These are phyloP conservation scores for Argyrosomus japonicus DNA, from an alignment of 2,113 vertebrate species.

Conservation along the genomic window DNA sequence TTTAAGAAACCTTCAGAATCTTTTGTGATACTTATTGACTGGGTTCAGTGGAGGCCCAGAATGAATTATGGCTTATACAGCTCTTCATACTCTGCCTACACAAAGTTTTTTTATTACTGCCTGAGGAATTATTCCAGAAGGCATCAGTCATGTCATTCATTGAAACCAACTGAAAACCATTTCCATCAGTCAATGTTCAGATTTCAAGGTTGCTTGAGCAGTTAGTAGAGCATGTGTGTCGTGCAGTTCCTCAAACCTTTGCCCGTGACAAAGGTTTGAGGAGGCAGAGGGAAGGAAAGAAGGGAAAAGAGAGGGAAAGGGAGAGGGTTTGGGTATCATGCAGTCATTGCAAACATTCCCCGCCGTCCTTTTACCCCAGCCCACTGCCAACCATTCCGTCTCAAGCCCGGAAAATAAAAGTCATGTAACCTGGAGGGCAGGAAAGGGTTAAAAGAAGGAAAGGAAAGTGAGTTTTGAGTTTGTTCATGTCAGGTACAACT, in stretches of 20 bases:
- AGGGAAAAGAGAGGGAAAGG: not conserved
- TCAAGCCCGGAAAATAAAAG: not conserved
- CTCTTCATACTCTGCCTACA: not conserved
- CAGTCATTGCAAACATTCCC: slow-evolving; percentile 66
- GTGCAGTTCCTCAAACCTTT: slow-evolving; percentile 38
- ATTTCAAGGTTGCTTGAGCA: slow-evolving; percentile 21
- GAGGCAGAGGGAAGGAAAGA: not conserved
- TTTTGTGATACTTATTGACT: not conserved
- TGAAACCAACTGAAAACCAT: not conserved
- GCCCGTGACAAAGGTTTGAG: not conserved
- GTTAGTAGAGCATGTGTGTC: slow-evolving; percentile 48
- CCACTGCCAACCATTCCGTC: not conserved
- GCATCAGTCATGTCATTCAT: not conserved
- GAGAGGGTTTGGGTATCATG: slow-evolving; percentile 49
- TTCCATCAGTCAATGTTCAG: not conserved
- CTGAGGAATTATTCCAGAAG: not conserved
- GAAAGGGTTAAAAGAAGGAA: not conserved
- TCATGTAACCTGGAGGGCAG: not conserved
- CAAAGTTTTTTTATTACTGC: not conserved
- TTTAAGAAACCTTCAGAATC: not conserved
- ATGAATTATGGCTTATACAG: not conserved
- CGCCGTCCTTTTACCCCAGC: not conserved
- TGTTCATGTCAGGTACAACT: not conserved
- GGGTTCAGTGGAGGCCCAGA: not conserved
- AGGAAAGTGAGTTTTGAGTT: not conserved